These are phyloP conservation scores for Alviniconcha strummeri DNA, from an alignment of 2,888 invertebrate species.

Conservation along the genomic window DNA sequence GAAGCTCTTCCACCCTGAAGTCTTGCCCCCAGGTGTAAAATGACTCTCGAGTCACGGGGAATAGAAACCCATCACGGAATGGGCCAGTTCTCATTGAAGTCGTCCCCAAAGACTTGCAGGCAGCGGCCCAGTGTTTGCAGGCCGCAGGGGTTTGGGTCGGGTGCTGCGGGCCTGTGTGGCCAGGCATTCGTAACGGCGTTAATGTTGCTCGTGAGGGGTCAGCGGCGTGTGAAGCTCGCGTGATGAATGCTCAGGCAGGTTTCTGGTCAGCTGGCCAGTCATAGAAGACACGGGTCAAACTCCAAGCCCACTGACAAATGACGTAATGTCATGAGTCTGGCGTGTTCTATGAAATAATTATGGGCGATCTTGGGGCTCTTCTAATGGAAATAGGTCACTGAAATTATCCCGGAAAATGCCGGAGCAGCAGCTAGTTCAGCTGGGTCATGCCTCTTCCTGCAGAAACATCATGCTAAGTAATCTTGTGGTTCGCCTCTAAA, in stretches of 20 bases:
- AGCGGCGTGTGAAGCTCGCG: neutral
- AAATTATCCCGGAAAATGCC: no score
- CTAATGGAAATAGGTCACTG: no score
- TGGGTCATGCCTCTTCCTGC: no score
- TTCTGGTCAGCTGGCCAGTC: conserved; percentile 15
- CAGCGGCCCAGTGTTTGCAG: neutral
- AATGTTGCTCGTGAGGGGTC: conserved; percentile 14
- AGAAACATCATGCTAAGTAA: no score
- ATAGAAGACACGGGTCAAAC: neutral
- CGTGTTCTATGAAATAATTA: no score
- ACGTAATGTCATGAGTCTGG: no score
- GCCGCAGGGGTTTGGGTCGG: neutral
- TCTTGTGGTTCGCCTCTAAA: no score
- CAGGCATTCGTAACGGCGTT: neutral
- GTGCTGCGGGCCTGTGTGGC: neutral
- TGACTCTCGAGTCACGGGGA: neutral
- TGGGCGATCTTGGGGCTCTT: no score
- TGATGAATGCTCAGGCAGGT: neutral
- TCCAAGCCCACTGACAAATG: no score
- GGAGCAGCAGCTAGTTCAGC: no score
- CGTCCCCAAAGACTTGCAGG: neutral
- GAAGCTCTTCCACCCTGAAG: no score
- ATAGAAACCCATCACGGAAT: neutral
- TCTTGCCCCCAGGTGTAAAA: neutral
- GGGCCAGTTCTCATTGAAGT: neutral